Evolutionary conservation across 1,140 invertebrate genomes (phyloP).

Genomic region (Brachionus sp.): DNA sequence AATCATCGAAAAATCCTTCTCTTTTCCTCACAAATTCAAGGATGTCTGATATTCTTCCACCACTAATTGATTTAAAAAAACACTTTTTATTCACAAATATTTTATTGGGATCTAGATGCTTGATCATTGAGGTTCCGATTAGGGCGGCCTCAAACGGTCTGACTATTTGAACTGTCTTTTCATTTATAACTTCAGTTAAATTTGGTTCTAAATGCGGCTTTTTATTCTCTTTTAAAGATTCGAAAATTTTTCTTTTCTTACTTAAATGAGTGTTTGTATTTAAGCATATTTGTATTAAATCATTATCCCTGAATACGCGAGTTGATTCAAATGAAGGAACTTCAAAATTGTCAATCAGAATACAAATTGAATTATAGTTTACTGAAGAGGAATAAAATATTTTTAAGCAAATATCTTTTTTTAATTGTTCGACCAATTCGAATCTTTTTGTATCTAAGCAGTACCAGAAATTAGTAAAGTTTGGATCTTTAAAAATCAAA

Average conservation of each 20-base stretch:
- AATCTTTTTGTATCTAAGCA: neutral
- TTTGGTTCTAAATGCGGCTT: slow-evolving; percentile 15
- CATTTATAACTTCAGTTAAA: neutral
- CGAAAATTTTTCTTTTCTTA: slow-evolving; percentile 13
- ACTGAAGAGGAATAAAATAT: neutral
- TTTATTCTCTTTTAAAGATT: slow-evolving; percentile 12
- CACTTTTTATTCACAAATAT: slow-evolving; percentile 26
- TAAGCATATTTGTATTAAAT: neutral
- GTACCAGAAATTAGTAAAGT: slow-evolving; percentile 32
- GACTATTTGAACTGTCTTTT: neutral
- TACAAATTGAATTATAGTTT: neutral
- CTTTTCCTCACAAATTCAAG: slow-evolving; percentile 20
- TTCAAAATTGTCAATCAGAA: slow-evolving; percentile 1
- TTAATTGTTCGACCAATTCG: slow-evolving; percentile 4
- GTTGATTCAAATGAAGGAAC: slow-evolving; percentile 8
- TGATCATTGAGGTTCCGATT: slow-evolving; percentile 4
- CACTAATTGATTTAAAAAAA: slow-evolving; percentile 38
- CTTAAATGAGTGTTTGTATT: neutral
- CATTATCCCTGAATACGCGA: neutral
- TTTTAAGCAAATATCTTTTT: neutral
- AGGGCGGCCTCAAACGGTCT: neutral
- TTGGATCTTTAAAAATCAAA: neutral
- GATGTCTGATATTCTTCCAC: neutral
- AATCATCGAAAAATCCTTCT: slow-evolving; percentile 29
- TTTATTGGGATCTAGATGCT: slow-evolving; percentile 26